Percentiles rank a stretch among this genome's conserved stretches.
phyloP scores from a whole-genome alignment of 2,888 invertebrate genomes.

The Metopia argyrocephala region DNA sequence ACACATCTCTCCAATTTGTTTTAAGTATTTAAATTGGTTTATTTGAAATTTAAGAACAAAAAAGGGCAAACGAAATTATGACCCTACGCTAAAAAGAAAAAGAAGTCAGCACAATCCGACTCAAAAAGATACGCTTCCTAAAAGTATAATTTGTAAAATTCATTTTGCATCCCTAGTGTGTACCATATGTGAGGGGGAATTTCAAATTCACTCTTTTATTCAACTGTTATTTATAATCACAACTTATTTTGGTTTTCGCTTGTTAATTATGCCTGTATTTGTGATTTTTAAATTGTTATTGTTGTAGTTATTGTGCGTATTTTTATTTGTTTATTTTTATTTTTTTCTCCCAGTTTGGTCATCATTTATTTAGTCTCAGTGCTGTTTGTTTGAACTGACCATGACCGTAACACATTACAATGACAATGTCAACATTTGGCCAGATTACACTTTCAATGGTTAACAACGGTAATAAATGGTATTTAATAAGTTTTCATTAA shows the following conservation, averaged over 20 bases:
- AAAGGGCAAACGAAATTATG: too few relatives aligned
- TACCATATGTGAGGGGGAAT: too few relatives aligned
- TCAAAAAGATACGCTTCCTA: too few relatives aligned
- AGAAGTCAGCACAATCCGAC: too few relatives aligned
- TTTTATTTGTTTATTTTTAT: neutral
- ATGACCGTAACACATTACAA: conserved; percentile 46
- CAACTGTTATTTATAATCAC: neutral
- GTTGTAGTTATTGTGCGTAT: neutral
- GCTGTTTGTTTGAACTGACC: conserved; percentile 41
- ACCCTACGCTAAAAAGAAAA: too few relatives aligned
- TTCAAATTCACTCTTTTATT: neutral
- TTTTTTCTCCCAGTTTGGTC: neutral
- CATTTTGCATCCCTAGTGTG: too few relatives aligned
- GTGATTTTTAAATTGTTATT: conserved; percentile 15
- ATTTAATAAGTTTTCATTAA: conserved; percentile 43
- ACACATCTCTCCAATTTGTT: too few relatives aligned
- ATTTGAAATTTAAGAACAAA: too few relatives aligned
- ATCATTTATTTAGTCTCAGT: conserved; percentile 7
- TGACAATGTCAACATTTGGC: conserved; percentile 53
- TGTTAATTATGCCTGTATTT: conserved; percentile 50
- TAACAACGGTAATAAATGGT: conserved; percentile 37
- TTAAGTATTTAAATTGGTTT: too few relatives aligned
- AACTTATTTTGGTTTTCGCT: neutral
- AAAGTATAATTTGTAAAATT: too few relatives aligned
- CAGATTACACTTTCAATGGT: conserved; percentile 43